Base-by-base conservation (phyloP, 2,113 vertebrate genomes). In the Serinus canaria region DNA sequence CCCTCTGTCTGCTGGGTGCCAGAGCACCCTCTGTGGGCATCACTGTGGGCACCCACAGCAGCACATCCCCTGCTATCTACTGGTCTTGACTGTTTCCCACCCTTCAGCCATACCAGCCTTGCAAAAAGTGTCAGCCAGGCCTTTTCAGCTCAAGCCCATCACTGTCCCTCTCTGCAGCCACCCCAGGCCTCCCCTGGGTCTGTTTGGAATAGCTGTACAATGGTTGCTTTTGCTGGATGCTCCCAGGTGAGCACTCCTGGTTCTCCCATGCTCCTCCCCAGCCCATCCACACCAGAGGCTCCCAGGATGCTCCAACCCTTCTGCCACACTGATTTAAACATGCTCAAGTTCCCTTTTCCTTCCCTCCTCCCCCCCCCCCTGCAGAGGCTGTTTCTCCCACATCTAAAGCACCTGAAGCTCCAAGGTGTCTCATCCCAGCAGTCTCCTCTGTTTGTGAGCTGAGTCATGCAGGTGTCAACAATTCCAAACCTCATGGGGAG, bases 381-480 rank as follows among this genome's bases (percentile, higher is more conserved):
- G 0, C 12, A 28, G 16, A 73, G 28, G 44, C 25, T 35, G 23
- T 4, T 92, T 76, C 62, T 82, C 37, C 49, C 70, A 30, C 43
- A 52, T 14, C 41, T 87, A 59, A 12, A 50, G 50, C 44, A 49
- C 35, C 44, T 2, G 41, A 83, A 28, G 70, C 76, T 90, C 90
- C 88, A 80, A 83, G 83, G 86, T 90, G 88, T 72, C 79, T 77
- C 76, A 5, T 69, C 43, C 37, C 64, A 39, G 75, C 68, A 2
- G 8, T 6, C 50, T 88, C 55, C 70, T 82, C 75, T 82, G 64
- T 47, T 67, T 89, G 39, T 7, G 83, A 87, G 92, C 88, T 91
- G 93, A 92, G 86, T 96, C 95, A 95, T 52, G 62, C 76, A 87
- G 81, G 87, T 94, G 91, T 84, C 92, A 94, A 95, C 89, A 69